phyloP scores from a whole-genome alignment of 2,888 invertebrate species.

The Nymphalis polychloros region DNA sequence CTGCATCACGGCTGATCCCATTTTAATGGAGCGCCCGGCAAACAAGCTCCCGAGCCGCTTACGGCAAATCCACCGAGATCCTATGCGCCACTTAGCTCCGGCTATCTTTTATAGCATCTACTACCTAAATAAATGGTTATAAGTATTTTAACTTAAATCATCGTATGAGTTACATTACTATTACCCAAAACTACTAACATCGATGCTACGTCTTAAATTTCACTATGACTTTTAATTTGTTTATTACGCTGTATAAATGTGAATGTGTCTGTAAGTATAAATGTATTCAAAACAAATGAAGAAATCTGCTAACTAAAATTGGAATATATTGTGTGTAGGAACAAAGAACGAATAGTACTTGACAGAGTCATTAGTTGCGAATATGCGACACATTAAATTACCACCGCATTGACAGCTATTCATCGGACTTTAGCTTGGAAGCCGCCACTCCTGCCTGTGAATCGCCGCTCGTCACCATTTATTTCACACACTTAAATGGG shows the following conservation, averaged over 20 bases:
- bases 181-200: background rate
- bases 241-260: background rate
- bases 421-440: conserved; percentile 41
- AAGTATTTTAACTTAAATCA: conserved; percentile 25
- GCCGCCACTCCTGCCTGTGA: conserved; percentile 39
- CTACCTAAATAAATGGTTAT: conserved; percentile 39
- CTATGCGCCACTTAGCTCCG: conserved; percentile 73
- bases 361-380: conserved; percentile 33
- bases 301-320: too few species aligned
- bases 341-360: conserved; percentile 23
- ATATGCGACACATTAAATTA: conserved; percentile 34
- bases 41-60: conserved; percentile 79
- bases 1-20: conserved; percentile 80
- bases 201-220: background rate
- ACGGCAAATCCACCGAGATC: conserved; percentile 76
- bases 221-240: background rate
- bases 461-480: conserved; percentile 55
- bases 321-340: background rate
- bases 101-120: conserved; percentile 55
- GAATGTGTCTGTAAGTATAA: background rate
- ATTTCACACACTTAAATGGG: conserved; percentile 73
- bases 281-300: too few species aligned
- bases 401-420: conserved; percentile 48
- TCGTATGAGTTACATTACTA: conserved; percentile 3
- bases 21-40: conserved; percentile 82